Conservation (phyloP, 2,797 vertebrate species). For the Labeo calbasu region DNA sequence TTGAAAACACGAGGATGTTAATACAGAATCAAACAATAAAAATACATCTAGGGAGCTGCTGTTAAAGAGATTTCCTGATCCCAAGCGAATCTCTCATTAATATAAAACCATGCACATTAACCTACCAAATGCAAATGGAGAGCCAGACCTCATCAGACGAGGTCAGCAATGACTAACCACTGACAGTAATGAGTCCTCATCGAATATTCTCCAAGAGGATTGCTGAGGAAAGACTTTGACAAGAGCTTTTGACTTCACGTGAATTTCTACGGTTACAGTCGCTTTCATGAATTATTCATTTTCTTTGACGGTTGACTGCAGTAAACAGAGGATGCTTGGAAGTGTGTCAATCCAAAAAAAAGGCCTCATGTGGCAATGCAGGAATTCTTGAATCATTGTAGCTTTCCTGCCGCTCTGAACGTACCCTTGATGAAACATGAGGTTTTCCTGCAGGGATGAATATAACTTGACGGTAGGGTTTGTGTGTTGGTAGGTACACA, state of each 20-base stretch:
- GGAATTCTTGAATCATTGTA: not conserved
- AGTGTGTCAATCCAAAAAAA: constrained; percentile 34
- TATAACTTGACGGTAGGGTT: not conserved
- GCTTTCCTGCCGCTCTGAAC: not conserved
- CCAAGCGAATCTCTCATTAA: not conserved
- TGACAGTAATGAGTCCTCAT: constrained; percentile 35
- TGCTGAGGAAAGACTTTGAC: constrained; percentile 16
- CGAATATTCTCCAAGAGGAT: constrained; percentile 2
- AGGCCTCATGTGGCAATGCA: not conserved
- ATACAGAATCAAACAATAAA: constrained; percentile 1
- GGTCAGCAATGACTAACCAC: constrained; percentile 38
- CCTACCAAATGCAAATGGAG: constrained; percentile 26
- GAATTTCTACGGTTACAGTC: not conserved
- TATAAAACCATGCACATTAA: constrained; percentile 1
- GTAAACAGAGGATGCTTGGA: constrained; percentile 18
- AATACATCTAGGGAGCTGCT: not conserved
- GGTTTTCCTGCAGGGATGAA: constrained; percentile 18
- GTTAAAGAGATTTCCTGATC: not conserved
- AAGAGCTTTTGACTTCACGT: constrained; percentile 18
- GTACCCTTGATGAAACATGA: not conserved
- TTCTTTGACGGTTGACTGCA: constrained; percentile 22
- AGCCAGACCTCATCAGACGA: constrained; percentile 40
- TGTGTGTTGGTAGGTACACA: not conserved
- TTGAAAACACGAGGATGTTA: not conserved
- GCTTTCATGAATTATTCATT: constrained; percentile 35